Base-by-base conservation (phyloP, 2,797 vertebrate species). In the Hapalemur alaotrensis region DNA sequence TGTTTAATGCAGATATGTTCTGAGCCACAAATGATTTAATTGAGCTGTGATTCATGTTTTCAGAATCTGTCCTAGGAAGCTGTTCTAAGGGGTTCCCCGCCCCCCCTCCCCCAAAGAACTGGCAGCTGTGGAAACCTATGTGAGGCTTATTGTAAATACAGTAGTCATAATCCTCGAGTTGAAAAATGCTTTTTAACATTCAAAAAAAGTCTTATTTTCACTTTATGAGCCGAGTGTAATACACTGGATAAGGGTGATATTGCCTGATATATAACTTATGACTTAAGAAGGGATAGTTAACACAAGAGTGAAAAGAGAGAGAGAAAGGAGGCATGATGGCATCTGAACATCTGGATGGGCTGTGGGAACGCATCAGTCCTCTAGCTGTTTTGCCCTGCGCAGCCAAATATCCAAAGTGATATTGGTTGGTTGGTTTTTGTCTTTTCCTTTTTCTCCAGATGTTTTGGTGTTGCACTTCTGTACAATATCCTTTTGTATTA, bases 21-120 rank as follows among this genome's bases (percentile, higher is more conserved):
- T 79, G 76, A 88, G 92, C 72, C 73, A 87, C 41, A 12, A 41
- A 57, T 75, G 78, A 70, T 89, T 81, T 86, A 61, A 59, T 11
- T 65, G 50, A 82, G 41, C 20, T 79, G 41, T 88, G 96, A 95
- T 61, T 97, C 91, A 70, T n/a, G 46, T 65, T 89, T 97, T 91
- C 59, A 9, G 84, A 88, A 83, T 93, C 92, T 35, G 22, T 48
- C 50, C 65, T 79, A 35, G 59, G 78, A 95, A 91, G 67, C 57
- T 69, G 46, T 70, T 91, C 32, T 15, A 61, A 86, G 52, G 41
- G 38, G 28, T n/a, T 14, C 7, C 63, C 30, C 32, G 0, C 14
- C 12, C 3, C 63, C 14, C 12, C 25, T 30, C 25, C 2, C 4
- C 50, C 43, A 76, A 43, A 75, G n/a, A 72, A 28, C 87, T 61